Conservation (phyloP, 1,140 invertebrate species). For the Cyrtorhinus lividipennis region DNA sequence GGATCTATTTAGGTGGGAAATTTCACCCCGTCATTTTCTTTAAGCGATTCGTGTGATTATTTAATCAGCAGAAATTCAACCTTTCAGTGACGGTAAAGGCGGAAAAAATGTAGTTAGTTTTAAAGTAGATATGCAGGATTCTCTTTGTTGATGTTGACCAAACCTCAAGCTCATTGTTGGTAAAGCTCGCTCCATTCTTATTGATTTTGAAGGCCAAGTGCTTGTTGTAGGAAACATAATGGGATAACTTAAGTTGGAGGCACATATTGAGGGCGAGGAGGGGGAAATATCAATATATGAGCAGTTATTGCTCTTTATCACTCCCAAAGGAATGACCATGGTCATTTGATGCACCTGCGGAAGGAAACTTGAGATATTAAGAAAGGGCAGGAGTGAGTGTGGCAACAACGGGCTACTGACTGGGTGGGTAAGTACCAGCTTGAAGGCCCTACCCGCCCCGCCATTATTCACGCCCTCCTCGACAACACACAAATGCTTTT, state of each 20-base stretch:
- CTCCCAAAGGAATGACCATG: background rate
- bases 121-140: too few species aligned
- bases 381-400: background rate
- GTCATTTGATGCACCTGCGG: slow-evolving; percentile 2
- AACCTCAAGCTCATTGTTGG: too few species aligned
- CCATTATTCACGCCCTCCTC: background rate
- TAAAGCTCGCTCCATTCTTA: too few species aligned
- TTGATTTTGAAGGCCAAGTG: too few species aligned
- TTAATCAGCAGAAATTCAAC: too few species aligned
- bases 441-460: background rate
- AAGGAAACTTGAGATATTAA: background rate
- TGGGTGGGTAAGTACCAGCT: background rate
- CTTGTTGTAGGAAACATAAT: too few species aligned
- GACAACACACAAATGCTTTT: slow-evolving; percentile 7
- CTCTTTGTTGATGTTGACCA: too few species aligned
- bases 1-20: too few species aligned
- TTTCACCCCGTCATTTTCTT: too few species aligned
- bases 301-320: background rate
- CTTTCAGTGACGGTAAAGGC: too few species aligned
- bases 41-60: too few species aligned
- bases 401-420: background rate
- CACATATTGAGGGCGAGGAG: background rate
- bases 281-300: background rate
- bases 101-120: too few species aligned
- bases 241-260: background rate